A percentile compares a stretch with the other conserved stretches of the same genome.
Evolutionary conservation across 2,888 invertebrate genomes (phyloP).

Genomic region (Calliopum simillimum): DNA sequence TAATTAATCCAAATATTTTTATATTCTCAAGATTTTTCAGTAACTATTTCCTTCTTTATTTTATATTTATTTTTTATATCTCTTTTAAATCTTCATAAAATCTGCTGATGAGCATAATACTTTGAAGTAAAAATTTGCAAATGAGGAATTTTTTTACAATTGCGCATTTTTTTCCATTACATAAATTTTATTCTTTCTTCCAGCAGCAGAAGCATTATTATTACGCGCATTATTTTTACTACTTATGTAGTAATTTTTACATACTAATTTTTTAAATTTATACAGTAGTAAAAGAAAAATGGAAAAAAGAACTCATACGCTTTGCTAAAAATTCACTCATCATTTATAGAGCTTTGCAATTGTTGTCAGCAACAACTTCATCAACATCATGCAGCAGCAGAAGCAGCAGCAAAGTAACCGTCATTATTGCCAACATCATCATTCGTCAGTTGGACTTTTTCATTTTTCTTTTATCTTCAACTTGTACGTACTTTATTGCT

Average conservation of each 20-base stretch:
- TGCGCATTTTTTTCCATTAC: conserved; percentile 12
- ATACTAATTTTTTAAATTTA: too few species aligned
- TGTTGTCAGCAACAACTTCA: conserved; percentile 6
- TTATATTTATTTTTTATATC: too few species aligned
- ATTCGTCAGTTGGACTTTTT: conserved; percentile 30
- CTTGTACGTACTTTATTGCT: background rate
- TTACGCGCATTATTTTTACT: too few species aligned
- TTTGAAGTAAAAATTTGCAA: conserved; percentile 30
- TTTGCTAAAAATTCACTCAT: background rate
- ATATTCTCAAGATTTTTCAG: too few species aligned
- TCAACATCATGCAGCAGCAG: background rate
- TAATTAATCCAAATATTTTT: too few species aligned
- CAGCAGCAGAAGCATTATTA: background rate
- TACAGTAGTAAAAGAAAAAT: background rate
- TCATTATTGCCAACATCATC: conserved; percentile 15
- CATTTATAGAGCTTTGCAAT: conserved; percentile 10
- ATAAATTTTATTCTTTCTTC: conserved; percentile 20
- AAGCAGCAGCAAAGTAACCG: conserved; percentile 3
- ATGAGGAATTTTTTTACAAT: conserved; percentile 9
- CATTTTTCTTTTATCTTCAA: conserved; percentile 5
- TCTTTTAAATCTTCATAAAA: background rate
- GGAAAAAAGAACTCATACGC: background rate
- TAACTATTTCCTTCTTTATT: too few species aligned
- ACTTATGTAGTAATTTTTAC: too few species aligned
- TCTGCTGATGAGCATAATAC: conserved; percentile 21